phyloP scores from a whole-genome alignment of 2,797 vertebrate species.

The Sarcophilus harrisii region DNA sequence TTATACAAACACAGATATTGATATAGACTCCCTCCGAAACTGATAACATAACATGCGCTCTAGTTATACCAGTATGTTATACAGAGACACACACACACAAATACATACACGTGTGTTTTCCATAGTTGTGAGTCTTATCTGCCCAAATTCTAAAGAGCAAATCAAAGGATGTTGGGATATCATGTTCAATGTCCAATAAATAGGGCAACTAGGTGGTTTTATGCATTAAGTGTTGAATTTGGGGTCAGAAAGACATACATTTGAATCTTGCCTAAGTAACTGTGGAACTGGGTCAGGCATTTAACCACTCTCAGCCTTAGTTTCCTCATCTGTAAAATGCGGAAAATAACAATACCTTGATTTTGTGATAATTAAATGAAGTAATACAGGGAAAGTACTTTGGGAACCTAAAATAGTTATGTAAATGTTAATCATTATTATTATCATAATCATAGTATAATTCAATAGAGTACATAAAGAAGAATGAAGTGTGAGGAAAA shows the following conservation, averaged over 20 bases:
- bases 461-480: not conserved
- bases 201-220: not conserved
- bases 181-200: not conserved
- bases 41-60: not conserved
- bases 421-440: not conserved
- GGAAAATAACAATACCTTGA: not conserved
- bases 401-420: not conserved
- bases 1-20: too few species aligned
- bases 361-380: not conserved
- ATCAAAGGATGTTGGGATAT: not conserved
- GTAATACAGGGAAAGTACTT: not conserved
- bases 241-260: not conserved
- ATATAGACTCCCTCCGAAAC: not conserved
- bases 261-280: not conserved
- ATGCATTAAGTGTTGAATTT: too few species aligned
- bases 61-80: too few species aligned
- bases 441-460: not conserved
- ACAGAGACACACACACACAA: not conserved
- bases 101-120: not conserved
- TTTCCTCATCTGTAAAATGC: not conserved
- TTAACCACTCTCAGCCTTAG: not conserved
- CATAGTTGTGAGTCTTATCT: not conserved
- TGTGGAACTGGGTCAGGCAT: not conserved
- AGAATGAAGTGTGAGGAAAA: not conserved
- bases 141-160: not conserved